Base-by-base conservation (phyloP, 2,888 invertebrate genomes). In the Coelogynopora nodosa region DNA sequence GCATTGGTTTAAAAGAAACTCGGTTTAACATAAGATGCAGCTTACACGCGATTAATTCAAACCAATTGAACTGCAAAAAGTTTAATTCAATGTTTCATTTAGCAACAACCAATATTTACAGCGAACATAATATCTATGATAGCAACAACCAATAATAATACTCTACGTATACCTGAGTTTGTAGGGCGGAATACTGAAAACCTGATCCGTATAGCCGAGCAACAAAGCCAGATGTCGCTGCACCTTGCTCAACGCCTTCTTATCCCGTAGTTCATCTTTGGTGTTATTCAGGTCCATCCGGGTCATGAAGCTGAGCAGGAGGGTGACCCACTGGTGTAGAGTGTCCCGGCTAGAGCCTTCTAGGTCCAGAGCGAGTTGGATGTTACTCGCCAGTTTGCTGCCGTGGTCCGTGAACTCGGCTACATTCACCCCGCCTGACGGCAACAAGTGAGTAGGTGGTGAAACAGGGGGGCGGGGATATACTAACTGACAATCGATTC, bases 341-440 rank as follows among this genome's bases (percentile, higher is more conserved):
- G 98, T 98, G 92, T 98, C 97, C 89, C 95, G 94, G 91, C 99
- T 98, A 0, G 96, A 94, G 90, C 97, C 97, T 90, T 98, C 97
- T 84, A 96, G 93, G 90, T 98, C 98, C 88, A 97, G 95, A 0
- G 97, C 95, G 90, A 95, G 94, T 88, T 97, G 96, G 67, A 97
- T 93, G 88, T 96, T 94, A 0, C 95, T 94, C 67, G 96, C 93
- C 90, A 95, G 94, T 86, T 94, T 94, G 90, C 95, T 96, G 90
- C 97, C 97, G 31, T 93, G 93, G 94, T 95, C 94, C 88, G 95
- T 95, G 87, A 96, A 93, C 18, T 97, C 95, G 18, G 84, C 49
- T 5, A 86, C 87, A 67, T 87, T 67, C 30, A 87, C 31, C 1
- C 86, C 86, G 0, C 81, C 81, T 86, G 49, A 18, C 18, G 49